Percentiles rank a stretch among this genome's conserved stretches.
Evolutionary conservation across 1,140 invertebrate species (phyloP).

Genomic region (Phthorimaea operculella): DNA sequence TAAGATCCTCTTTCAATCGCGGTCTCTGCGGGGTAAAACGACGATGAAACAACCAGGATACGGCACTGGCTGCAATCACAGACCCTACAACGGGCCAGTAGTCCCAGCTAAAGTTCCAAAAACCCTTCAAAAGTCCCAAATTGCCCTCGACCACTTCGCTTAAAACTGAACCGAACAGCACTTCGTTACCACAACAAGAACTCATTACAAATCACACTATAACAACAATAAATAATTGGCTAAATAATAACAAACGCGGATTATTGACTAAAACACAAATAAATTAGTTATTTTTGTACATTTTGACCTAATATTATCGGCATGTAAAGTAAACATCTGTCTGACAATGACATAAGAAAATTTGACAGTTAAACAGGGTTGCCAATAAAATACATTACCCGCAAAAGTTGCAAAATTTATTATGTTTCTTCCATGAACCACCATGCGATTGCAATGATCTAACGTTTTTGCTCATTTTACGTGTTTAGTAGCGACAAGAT

Average conservation of each 20-base stretch:
- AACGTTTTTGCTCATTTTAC: too few relatives aligned
- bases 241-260: too few relatives aligned
- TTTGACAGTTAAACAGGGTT: not conserved
- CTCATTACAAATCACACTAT: slow-evolving; percentile 45
- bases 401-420: too few relatives aligned
- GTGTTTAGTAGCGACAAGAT: too few relatives aligned
- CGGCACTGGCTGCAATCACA: not conserved
- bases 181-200: slow-evolving; percentile 59
- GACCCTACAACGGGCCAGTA: not conserved
- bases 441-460: too few relatives aligned
- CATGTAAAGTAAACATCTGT: slow-evolving; percentile 55
- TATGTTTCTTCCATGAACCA: too few relatives aligned
- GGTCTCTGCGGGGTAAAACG: not conserved
- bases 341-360: slow-evolving; percentile 40
- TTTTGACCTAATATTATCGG: slow-evolving; percentile 37
- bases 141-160: slow-evolving; percentile 47
- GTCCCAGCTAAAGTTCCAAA: not conserved
- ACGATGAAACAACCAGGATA: not conserved
- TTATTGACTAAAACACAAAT: slow-evolving; percentile 5
- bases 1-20: not conserved
- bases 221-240: slow-evolving; percentile 5
- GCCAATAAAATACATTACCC: too few relatives aligned
- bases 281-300: slow-evolving; percentile 23
- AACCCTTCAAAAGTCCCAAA: slow-evolving; percentile 17
- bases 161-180: slow-evolving; percentile 46